Percentiles rank a stretch among this genome's conserved stretches.
phyloP scores from a whole-genome alignment of 2,113 vertebrate genomes.

The Pristiophorus japonicus region DNA sequence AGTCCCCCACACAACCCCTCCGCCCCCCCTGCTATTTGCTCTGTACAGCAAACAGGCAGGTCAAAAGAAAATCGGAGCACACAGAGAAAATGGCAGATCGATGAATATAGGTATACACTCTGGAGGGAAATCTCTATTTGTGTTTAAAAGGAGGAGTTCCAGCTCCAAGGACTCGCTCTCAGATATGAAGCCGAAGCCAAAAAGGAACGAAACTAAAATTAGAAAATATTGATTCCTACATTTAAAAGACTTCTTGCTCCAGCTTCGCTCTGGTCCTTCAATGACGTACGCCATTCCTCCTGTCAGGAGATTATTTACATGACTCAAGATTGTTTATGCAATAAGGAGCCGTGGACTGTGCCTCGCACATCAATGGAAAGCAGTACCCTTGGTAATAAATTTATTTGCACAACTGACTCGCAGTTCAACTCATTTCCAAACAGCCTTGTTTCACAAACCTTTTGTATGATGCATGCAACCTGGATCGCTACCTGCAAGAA shows the following conservation, averaged over 20 bases:
- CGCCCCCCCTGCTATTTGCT: neutral
- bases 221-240: neutral
- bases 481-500: neutral
- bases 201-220: neutral
- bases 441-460: neutral
- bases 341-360: neutral
- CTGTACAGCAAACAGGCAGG: neutral
- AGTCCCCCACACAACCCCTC: neutral
- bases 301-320: neutral
- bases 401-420: slow-evolving; percentile 22
- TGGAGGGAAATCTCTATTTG: neutral
- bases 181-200: neutral
- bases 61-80: neutral
- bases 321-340: slow-evolving; percentile 3
- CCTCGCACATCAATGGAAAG: neutral
- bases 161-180: neutral
- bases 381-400: neutral
- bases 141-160: neutral
- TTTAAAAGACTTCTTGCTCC: neutral
- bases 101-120: too few species aligned
- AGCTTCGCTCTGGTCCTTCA: neutral
- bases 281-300: neutral
- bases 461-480: neutral
- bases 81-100: neutral
- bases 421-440: neutral